phyloP scores from a whole-genome alignment of 1,140 invertebrate species.

The Plutomurus gul region DNA sequence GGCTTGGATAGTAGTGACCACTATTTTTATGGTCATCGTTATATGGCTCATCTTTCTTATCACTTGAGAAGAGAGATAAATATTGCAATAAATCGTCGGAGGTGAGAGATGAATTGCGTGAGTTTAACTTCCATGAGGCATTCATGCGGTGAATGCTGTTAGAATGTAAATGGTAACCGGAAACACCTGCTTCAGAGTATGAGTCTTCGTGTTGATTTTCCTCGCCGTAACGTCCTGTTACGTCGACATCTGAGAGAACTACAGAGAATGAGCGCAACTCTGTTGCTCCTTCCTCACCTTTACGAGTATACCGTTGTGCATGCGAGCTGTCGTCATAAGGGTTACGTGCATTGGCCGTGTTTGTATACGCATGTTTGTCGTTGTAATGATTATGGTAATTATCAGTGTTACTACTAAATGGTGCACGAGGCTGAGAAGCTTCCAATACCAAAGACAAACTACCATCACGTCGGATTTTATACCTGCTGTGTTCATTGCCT shows the following conservation, averaged over 20 bases:
- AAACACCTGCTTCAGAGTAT: constrained; percentile 46
- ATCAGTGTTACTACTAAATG: neutral
- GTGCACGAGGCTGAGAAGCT: neutral
- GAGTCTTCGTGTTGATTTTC: constrained; percentile 30
- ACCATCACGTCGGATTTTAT: constrained; percentile 53
- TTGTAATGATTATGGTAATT: constrained; percentile 1
- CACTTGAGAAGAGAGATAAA: constrained; percentile 42
- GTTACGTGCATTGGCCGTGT: neutral
- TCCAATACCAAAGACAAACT: constrained; percentile 51
- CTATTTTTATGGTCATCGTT: constrained; percentile 2
- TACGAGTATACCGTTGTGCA: neutral
- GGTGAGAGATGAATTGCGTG: constrained; percentile 27
- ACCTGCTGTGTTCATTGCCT: constrained; percentile 53
- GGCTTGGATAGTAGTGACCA: neutral
- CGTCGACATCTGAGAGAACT: constrained; percentile 52
- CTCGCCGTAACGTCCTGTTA: constrained; percentile 46
- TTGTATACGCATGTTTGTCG: neutral
- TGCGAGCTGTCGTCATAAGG: neutral
- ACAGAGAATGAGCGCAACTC: constrained; percentile 53
- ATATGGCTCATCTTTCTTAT: constrained; percentile 3
- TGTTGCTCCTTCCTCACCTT: constrained; percentile 2
- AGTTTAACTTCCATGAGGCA: constrained; percentile 52
- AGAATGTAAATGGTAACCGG: constrained; percentile 47
- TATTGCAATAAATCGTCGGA: constrained; percentile 48
- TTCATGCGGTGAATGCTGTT: constrained; percentile 53